These are phyloP conservation scores for Trinectes maculatus DNA, from an alignment of 2,113 vertebrate species.

Conservation along the genomic window DNA sequence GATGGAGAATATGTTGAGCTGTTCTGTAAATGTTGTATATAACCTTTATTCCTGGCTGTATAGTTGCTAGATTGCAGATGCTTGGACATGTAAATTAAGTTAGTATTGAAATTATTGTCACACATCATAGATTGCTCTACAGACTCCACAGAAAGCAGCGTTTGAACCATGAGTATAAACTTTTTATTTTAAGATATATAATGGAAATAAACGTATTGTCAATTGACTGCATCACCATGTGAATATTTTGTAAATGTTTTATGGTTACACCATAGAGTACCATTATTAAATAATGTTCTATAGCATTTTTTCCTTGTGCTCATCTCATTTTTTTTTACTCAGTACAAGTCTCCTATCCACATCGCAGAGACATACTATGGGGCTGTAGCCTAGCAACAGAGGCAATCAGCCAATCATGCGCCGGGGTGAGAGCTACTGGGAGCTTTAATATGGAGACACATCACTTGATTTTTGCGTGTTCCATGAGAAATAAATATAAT, in stretches of 20 bases:
- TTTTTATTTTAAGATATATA: constrained; percentile 71
- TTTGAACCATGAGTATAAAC: constrained; percentile 61
- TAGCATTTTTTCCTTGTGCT: constrained; percentile 39
- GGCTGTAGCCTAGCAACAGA: constrained; percentile 75
- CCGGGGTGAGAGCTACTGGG: constrained; percentile 46
- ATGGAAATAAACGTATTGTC: constrained; percentile 70
- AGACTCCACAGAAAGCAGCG: constrained; percentile 45
- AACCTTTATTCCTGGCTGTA: constrained; percentile 54
- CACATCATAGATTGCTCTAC: constrained; percentile 53
- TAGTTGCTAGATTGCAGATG: constrained; percentile 63
- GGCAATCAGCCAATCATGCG: constrained; percentile 59
- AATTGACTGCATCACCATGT: constrained; percentile 65
- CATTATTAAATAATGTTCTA: constrained; percentile 75
- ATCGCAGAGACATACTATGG: constrained; percentile 29
- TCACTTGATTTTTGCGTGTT: constrained; percentile 39
- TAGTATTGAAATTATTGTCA: constrained; percentile 62
- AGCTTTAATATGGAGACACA: constrained; percentile 35
- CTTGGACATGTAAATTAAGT: constrained; percentile 65
- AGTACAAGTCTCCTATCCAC: background rate
- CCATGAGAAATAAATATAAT: constrained; percentile 22
- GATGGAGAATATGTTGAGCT: constrained; percentile 54
- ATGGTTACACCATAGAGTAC: constrained; percentile 67
- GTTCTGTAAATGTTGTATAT: constrained; percentile 73
- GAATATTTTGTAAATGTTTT: constrained; percentile 81
- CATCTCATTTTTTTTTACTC: constrained; percentile 33